A percentile compares a stretch with the other conserved stretches of the same genome.
Evolutionary conservation across 2,113 vertebrate genomes (phyloP).

Genomic region (Podarcis cretensis): DNA sequence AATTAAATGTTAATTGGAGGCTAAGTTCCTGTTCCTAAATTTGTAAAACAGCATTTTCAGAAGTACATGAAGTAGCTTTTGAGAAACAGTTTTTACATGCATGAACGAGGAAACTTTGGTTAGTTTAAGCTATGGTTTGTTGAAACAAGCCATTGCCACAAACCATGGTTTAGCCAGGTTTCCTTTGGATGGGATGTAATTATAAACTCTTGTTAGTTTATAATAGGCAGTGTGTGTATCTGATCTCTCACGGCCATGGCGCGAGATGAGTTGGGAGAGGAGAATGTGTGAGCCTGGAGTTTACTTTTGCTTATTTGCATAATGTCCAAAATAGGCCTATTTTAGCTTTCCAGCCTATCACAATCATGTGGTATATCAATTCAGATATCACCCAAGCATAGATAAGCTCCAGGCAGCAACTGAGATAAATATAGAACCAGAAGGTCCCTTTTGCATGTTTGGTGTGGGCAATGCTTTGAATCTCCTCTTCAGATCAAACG

Average conservation of each 20-base stretch:
- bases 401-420: neutral
- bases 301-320: neutral
- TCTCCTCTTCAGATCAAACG: neutral
- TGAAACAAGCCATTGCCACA: neutral
- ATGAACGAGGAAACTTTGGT: neutral
- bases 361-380: neutral
- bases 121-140: neutral
- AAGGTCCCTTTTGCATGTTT: neutral
- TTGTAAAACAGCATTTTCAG: neutral
- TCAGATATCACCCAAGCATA: neutral
- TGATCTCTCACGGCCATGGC: neutral
- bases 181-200: neutral
- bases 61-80: neutral
- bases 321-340: neutral
- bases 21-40: neutral
- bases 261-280: neutral
- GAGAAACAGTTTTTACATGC: too few relatives aligned
- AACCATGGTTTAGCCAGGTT: neutral
- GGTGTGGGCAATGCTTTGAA: neutral
- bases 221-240: neutral
- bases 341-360: neutral
- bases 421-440: too few relatives aligned
- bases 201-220: neutral
- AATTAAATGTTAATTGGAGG: slow-evolving; percentile 26
- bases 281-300: neutral